phyloP scores from a whole-genome alignment of 2,113 vertebrate genomes.

The Cochlearius cochlearius region DNA sequence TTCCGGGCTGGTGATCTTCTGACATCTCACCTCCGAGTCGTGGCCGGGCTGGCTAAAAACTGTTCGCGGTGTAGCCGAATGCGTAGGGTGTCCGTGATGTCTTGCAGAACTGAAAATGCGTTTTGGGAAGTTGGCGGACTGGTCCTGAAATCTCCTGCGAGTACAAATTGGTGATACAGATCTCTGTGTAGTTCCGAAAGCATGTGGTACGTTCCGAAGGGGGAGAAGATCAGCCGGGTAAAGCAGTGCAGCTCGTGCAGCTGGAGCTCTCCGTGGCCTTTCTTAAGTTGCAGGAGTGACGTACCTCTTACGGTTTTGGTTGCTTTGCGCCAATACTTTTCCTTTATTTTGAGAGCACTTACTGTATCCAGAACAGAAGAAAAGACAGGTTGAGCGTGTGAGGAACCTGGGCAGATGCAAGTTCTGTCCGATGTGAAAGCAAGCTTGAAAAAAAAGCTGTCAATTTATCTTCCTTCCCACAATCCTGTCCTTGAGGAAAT shows the following conservation, averaged over 20 bases:
- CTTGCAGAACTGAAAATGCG: background rate
- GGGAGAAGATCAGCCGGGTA: background rate
- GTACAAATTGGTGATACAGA: fast-evolving
- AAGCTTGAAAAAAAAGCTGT: background rate
- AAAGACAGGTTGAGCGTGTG: background rate
- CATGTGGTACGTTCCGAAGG: fast-evolving
- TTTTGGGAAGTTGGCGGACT: background rate
- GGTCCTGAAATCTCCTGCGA: background rate
- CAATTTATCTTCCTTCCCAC: background rate
- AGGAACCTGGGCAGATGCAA: background rate
- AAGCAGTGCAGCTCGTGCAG: background rate
- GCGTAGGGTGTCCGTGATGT: fast-evolving
- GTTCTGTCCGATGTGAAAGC: background rate
- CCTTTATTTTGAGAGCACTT: background rate
- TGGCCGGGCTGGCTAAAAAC: fast-evolving
- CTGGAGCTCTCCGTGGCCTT: background rate
- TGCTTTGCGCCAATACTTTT: background rate
- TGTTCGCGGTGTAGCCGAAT: too few relatives aligned
- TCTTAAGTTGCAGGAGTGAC: background rate
- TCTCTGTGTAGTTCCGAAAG: background rate
- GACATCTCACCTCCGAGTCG: background rate
- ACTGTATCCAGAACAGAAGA: background rate
- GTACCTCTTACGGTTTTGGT: background rate
- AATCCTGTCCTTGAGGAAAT: background rate
- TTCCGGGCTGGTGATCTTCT: background rate